phyloP scores from a whole-genome alignment of 2,888 invertebrate genomes.

The Crioceris asparagi region DNA sequence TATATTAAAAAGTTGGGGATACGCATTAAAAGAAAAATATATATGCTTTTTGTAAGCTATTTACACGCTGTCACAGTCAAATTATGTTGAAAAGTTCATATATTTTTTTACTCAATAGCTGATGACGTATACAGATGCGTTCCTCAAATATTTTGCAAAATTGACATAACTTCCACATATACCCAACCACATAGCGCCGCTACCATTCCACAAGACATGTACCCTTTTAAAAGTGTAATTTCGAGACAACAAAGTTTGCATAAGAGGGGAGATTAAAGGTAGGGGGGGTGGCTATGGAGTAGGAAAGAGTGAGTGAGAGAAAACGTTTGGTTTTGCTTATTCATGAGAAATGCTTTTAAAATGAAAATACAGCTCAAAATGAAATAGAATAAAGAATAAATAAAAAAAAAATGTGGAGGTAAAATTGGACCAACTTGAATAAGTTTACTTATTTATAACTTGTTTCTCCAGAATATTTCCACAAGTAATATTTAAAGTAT shows the following conservation, averaged over 20 bases:
- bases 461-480: conserved; percentile 30
- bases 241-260: conserved; percentile 31
- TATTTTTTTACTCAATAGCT: too few species aligned
- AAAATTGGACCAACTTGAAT: conserved; percentile 34
- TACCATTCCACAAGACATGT: conserved; percentile 9
- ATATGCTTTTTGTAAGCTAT: too few species aligned
- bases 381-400: conserved; percentile 35
- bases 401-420: too few species aligned
- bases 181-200: conserved; percentile 6
- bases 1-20: too few species aligned
- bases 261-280: conserved; percentile 23
- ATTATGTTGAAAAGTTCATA: too few species aligned
- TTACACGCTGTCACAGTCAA: too few species aligned
- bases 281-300: conserved; percentile 12
- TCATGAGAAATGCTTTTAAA: conserved; percentile 37
- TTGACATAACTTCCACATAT: too few species aligned
- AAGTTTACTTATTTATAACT: conserved; percentile 36
- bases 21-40: too few species aligned
- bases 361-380: conserved; percentile 34
- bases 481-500: too few species aligned
- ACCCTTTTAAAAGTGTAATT: conserved; percentile 27
- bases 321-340: conserved; percentile 34
- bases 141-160: too few species aligned
- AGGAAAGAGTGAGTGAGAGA: conserved; percentile 20
- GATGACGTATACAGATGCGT: too few species aligned